Evolutionary conservation across 1,140 invertebrate species (phyloP).

Genomic region (Cyclina sinensis): DNA sequence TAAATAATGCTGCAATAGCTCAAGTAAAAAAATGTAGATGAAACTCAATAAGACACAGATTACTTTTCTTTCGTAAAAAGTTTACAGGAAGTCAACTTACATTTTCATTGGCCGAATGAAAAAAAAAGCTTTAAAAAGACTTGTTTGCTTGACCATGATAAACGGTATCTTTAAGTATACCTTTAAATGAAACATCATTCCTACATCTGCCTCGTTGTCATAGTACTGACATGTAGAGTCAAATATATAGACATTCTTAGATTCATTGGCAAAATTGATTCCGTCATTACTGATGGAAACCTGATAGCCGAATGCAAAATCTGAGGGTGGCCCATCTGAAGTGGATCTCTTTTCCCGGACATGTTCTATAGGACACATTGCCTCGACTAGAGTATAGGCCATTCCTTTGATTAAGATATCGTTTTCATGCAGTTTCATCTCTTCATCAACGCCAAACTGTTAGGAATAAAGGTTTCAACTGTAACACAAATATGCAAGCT

Average conservation of each 20-base stretch:
- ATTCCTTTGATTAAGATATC: background rate
- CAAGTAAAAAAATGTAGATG: no score
- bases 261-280: background rate
- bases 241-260: conserved; percentile 13
- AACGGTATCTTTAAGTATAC: no score
- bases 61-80: no score
- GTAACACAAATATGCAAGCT: no score
- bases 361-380: conserved; percentile 10
- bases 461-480: no score
- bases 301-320: conserved; percentile 14
- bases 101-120: no score
- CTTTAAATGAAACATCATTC: background rate
- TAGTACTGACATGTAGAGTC: conserved; percentile 25
- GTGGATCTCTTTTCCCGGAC: background rate
- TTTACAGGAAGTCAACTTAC: no score
- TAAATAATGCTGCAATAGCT: no score
- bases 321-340: background rate
- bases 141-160: no score
- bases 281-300: conserved; percentile 53
- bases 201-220: no score
- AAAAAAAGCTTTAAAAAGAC: no score
- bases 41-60: no score
- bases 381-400: conserved; percentile 35
- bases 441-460: background rate
- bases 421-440: background rate